A percentile compares a stretch with the other conserved stretches of the same genome.
Evolutionary conservation across 2,888 invertebrate genomes (phyloP).

Genomic region (Dromius quadrimaculatus): DNA sequence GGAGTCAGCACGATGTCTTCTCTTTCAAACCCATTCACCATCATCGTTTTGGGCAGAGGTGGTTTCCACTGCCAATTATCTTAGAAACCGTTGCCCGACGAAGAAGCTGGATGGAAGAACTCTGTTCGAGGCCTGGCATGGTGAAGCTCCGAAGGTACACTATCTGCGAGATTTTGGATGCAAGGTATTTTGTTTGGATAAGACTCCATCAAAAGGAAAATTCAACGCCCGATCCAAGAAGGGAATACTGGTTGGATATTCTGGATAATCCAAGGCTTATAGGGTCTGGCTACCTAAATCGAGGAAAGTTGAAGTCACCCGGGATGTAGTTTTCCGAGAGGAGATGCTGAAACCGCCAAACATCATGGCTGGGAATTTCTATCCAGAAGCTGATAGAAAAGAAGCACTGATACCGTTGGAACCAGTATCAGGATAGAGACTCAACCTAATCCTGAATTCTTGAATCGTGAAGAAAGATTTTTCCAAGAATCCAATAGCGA

Average conservation of each 20-base stretch:
- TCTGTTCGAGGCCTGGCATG: conserved; percentile 54
- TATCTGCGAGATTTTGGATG: conserved; percentile 56
- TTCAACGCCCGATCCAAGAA: conserved; percentile 50
- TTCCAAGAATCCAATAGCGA: no score
- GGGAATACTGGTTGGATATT: conserved; percentile 53
- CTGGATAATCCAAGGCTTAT: conserved; percentile 48
- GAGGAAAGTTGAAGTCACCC: neutral
- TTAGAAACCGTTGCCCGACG: conserved; percentile 58
- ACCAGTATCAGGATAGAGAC: no score
- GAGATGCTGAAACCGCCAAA: no score
- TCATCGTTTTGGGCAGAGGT: conserved; percentile 59
- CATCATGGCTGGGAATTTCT: no score
- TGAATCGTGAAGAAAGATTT: no score
- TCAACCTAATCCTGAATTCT: no score
- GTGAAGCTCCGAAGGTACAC: conserved; percentile 49
- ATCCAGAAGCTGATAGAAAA: no score
- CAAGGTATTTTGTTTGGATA: conserved; percentile 44
- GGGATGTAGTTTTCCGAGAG: neutral
- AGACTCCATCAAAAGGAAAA: conserved; percentile 39
- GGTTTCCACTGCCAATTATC: conserved; percentile 57
- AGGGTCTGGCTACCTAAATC: conserved; percentile 38
- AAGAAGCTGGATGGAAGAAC: conserved; percentile 52
- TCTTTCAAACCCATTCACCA: conserved; percentile 55
- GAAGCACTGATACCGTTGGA: no score
- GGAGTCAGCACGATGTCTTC: conserved; percentile 58